These are phyloP conservation scores for Scaptomyza flava DNA, from an alignment of 2,888 invertebrate species.

Conservation along the genomic window DNA sequence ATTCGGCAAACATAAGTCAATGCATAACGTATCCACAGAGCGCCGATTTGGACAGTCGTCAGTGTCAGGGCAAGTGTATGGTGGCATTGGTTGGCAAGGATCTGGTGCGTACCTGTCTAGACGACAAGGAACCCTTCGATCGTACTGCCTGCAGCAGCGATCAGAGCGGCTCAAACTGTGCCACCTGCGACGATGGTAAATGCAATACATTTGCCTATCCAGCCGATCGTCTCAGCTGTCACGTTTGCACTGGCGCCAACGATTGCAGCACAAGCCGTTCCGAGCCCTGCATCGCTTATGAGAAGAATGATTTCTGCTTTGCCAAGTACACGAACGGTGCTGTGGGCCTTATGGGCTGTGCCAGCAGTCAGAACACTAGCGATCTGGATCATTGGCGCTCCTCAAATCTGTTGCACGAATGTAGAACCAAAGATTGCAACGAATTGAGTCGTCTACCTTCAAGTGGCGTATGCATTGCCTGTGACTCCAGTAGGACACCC, in stretches of 20 bases:
- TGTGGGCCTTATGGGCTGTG: conserved; percentile 73
- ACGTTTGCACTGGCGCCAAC: conserved; percentile 62
- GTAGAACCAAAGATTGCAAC: conserved; percentile 72
- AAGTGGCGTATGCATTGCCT: conserved; percentile 64
- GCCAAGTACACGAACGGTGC: conserved; percentile 69
- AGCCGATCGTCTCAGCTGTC: conserved; percentile 71
- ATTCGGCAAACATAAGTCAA: conserved; percentile 56
- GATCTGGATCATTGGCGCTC: conserved; percentile 70
- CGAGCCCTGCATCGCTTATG: conserved; percentile 65
- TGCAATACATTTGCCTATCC: conserved; percentile 79
- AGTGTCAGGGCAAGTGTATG: conserved; percentile 79
- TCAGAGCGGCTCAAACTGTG: conserved; percentile 39
- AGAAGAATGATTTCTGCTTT: conserved; percentile 72
- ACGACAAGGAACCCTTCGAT: conserved; percentile 77
- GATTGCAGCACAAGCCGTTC: conserved; percentile 55
- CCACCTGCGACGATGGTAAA: conserved; percentile 53
- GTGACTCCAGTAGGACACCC: conserved; percentile 72
- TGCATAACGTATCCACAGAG: conserved; percentile 64
- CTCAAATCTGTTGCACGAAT: conserved; percentile 68
- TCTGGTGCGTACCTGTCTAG: conserved; percentile 79
- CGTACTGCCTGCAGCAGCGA: conserved; percentile 63
- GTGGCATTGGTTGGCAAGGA: conserved; percentile 59
- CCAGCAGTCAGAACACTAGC: conserved; percentile 63
- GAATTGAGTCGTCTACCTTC: conserved; percentile 60
- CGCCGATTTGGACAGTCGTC: conserved; percentile 50